Percentiles rank a stretch among this genome's conserved stretches.
Conservation (phyloP, 2,797 vertebrate species). For the Syngnathus rostellatus region DNA sequence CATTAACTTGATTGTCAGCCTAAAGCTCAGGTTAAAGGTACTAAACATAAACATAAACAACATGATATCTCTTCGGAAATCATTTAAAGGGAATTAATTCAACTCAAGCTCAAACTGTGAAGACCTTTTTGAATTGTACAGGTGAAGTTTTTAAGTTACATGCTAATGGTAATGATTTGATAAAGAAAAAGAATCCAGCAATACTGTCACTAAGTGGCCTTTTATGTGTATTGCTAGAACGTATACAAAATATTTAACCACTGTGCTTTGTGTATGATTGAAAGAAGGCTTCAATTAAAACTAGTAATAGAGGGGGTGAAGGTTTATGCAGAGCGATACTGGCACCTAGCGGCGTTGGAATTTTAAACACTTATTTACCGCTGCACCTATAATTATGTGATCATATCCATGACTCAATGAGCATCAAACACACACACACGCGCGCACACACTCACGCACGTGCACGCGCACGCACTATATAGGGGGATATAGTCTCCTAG, state of each 20-base stretch:
- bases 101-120: not conserved
- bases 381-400: too few relatives aligned
- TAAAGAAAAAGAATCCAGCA: not conserved
- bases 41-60: not conserved
- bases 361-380: not conserved
- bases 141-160: not conserved
- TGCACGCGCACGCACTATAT: too few relatives aligned
- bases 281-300: not conserved
- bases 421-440: not conserved
- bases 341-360: not conserved
- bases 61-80: not conserved
- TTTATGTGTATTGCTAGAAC: too few relatives aligned
- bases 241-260: too few relatives aligned
- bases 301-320: not conserved
- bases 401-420: too few relatives aligned
- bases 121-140: not conserved
- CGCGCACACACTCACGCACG: not conserved
- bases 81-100: not conserved
- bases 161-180: not conserved
- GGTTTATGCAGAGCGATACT: not conserved
- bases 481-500: too few relatives aligned
- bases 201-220: too few relatives aligned
- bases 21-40: slow-evolving; percentile 4
- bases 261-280: too few relatives aligned
- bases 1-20: slow-evolving; percentile 8